Base-by-base conservation (phyloP, 2,888 invertebrate genomes). In the Campopleginae sp. region DNA sequence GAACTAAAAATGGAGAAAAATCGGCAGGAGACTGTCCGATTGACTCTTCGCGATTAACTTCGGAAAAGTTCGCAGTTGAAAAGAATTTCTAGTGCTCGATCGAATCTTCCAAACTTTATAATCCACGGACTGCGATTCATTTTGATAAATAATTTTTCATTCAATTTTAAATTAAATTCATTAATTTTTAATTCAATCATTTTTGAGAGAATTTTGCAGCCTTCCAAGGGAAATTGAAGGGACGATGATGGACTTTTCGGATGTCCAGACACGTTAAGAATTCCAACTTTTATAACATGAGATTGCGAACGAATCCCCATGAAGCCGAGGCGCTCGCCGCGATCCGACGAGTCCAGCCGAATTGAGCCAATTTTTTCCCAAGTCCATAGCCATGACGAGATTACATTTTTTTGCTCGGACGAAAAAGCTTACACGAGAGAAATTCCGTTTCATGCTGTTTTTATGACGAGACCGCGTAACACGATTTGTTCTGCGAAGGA, bases 1-100 rank as follows among this genome's bases (percentile, higher is more conserved):
- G 8, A 10, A n/a, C 33, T 33, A 58, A 31, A 54, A 46, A 65
- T 58, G 44, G 77, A 77, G 42, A 42, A 48, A 46, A 71, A 66
- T 44, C 76, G 12, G 70, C 12, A 68, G 46, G 38, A 14, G 58
- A 58, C 23, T 46, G 33, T 66, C 42, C 51, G 80, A 82, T 72
- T 80, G 82, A 80, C 82, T 86, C 76, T 80, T 68, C 75, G 63
- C 44, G 82, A 86, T 85, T 80, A 85, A 80, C 79, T 77, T 33
- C 58, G 8, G 79, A 81, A 12, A 58, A 58, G 27, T 58, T 27
- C 27, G 46, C 6, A 38, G 38, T 38, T 38, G 0, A 38, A 10
- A 38, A 38, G 38, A 38, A 38, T 38, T 38, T 38, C 58, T 8
- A 58, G 23, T 19, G 19, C 14, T 58, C 58, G 0, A 58, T 58